Conservation (phyloP, 2,888 invertebrate species). For the Lasioglossum figueresi region DNA sequence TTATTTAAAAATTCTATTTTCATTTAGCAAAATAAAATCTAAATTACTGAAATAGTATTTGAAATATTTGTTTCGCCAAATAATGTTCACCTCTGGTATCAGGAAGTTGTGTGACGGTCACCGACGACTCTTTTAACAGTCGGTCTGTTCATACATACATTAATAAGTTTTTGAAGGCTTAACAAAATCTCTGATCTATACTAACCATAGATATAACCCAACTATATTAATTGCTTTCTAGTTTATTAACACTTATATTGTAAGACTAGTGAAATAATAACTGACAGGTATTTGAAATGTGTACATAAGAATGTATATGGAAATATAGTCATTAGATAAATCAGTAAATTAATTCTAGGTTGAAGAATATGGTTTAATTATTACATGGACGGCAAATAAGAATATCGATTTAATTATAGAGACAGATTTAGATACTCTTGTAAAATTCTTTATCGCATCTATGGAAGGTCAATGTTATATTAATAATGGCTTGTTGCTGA, state of each 20-base stretch:
- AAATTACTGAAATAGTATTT: too few relatives aligned
- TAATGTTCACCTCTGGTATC: neutral
- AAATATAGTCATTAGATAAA: neutral
- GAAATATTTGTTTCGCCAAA: too few relatives aligned
- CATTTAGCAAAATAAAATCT: too few relatives aligned
- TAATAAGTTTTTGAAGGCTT: neutral
- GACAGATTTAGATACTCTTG: constrained; percentile 91
- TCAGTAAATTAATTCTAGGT: constrained; percentile 85
- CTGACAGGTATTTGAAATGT: neutral
- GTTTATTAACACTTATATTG: neutral
- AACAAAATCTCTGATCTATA: neutral
- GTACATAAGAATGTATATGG: neutral
- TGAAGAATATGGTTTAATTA: constrained; percentile 91
- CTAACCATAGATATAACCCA: neutral
- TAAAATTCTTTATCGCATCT: constrained; percentile 89
- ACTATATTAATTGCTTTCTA: neutral
- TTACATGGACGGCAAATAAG: constrained; percentile 92
- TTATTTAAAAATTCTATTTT: too few relatives aligned
- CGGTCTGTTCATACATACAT: neutral
- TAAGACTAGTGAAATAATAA: neutral
- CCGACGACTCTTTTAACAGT: neutral
- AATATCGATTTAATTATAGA: constrained; percentile 90
- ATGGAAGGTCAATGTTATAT: constrained; percentile 90
- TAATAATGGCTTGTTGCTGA: constrained; percentile 90
- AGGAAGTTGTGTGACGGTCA: neutral